Conservation (phyloP, 2,888 invertebrate genomes). For the Automeris io region DNA sequence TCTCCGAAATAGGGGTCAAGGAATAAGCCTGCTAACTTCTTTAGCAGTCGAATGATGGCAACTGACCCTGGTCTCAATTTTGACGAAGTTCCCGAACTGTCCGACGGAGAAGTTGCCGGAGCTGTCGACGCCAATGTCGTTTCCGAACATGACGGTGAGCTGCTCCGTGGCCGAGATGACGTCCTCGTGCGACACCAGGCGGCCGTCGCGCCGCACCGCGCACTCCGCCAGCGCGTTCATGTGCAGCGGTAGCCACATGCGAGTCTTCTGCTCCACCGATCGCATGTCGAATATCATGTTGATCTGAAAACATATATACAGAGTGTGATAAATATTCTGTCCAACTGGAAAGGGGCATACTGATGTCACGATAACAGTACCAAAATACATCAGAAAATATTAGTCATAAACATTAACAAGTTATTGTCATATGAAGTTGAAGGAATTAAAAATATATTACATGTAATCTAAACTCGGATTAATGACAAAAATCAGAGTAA, state of each 20-base stretch:
- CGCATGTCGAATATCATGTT: slow-evolving; percentile 84
- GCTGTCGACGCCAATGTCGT: slow-evolving; percentile 80
- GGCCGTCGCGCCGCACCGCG: slow-evolving; percentile 78
- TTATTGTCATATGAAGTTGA: too few relatives aligned
- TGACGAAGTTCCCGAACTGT: slow-evolving; percentile 81
- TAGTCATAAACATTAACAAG: too few relatives aligned
- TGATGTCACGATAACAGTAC: too few relatives aligned
- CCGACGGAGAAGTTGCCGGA: slow-evolving; percentile 82
- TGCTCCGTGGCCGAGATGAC: slow-evolving; percentile 87
- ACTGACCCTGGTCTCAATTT: slow-evolving; percentile 81
- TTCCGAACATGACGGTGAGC: slow-evolving; percentile 81
- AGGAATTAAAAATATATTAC: too few relatives aligned
- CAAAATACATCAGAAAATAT: too few relatives aligned
- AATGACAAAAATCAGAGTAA: too few relatives aligned
- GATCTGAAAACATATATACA: slow-evolving; percentile 80
- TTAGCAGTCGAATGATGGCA: too few relatives aligned
- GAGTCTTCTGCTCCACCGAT: slow-evolving; percentile 71
- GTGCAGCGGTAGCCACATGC: slow-evolving; percentile 85
- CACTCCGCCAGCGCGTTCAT: slow-evolving; percentile 86
- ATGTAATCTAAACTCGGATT: too few relatives aligned
- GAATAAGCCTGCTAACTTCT: too few relatives aligned
- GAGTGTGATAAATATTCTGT: too few relatives aligned
- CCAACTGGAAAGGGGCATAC: too few relatives aligned
- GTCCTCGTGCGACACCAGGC: slow-evolving; percentile 80
- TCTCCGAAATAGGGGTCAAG: too few relatives aligned